A percentile compares a stretch with the other conserved stretches of the same genome.
Evolutionary conservation across 2,888 invertebrate genomes (phyloP).

Genomic region (Amiota minor): DNA sequence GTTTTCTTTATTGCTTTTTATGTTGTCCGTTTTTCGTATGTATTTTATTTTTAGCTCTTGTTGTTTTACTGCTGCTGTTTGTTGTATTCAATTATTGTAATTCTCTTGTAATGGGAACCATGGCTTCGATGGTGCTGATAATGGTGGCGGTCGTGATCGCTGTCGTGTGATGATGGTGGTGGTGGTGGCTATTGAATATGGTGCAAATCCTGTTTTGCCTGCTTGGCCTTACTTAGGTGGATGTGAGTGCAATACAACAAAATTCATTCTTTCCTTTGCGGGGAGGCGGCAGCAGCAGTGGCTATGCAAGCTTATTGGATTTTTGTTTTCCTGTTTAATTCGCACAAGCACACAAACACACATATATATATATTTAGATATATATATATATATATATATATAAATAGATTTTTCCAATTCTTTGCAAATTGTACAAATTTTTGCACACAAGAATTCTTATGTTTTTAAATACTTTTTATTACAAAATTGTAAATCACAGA

Average conservation of each 20-base stretch:
- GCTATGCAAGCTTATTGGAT: background rate
- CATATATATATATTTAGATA: no score
- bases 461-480: background rate
- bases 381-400: no score
- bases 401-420: no score
- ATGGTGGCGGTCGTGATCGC: background rate
- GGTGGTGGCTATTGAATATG: background rate
- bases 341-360: no score
- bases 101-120: background rate
- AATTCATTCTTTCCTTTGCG: background rate
- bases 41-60: background rate
- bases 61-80: background rate
- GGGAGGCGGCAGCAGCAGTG: background rate
- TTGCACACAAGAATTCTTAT: no score
- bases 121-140: background rate
- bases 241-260: background rate
- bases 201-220: constrained; percentile 19
- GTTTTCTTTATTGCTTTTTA: constrained; percentile 19
- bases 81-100: background rate
- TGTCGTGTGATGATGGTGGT: background rate
- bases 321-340: background rate
- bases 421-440: no score
- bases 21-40: no score
- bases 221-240: background rate
- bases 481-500: constrained; percentile 5